phyloP scores from a whole-genome alignment of 2,888 invertebrate genomes.

The Lordiphosa andalusiaca region DNA sequence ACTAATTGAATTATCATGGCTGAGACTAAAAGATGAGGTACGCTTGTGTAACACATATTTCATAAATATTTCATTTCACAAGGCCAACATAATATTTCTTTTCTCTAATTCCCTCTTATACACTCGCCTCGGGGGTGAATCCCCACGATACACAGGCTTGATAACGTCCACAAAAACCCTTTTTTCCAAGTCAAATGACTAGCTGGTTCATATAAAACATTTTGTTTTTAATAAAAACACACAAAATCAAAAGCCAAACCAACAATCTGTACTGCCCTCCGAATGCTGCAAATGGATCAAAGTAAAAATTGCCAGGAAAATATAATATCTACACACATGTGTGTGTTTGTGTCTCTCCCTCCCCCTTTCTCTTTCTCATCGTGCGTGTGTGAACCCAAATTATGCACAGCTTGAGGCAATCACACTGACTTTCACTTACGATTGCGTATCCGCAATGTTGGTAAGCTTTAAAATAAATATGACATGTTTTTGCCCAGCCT shows the following conservation, averaged over 20 bases:
- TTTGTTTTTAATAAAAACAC: constrained; percentile 66
- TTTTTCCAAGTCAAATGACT: constrained; percentile 36
- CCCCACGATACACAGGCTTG: too few relatives aligned
- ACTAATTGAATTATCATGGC: constrained; percentile 61
- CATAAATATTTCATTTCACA: too few relatives aligned
- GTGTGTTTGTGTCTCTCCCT: neutral
- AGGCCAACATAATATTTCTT: too few relatives aligned
- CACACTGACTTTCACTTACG: constrained; percentile 60
- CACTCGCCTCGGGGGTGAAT: too few relatives aligned
- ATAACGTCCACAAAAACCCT: constrained; percentile 23
- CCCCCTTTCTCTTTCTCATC: neutral
- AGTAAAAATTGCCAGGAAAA: constrained; percentile 53
- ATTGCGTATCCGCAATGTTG: constrained; percentile 70
- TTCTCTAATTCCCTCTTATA: too few relatives aligned
- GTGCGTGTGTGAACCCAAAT: constrained; percentile 46
- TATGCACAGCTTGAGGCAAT: constrained; percentile 65
- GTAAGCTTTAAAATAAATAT: constrained; percentile 39
- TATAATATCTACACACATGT: constrained; percentile 16
- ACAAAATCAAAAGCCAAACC: constrained; percentile 46
- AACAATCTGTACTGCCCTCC: constrained; percentile 44
- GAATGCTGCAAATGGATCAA: constrained; percentile 60
- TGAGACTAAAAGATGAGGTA: too few relatives aligned
- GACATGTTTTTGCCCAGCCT: constrained; percentile 30
- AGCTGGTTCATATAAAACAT: constrained; percentile 56
- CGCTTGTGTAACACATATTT: too few relatives aligned